Evolutionary conservation across 2,113 vertebrate genomes (phyloP).

Genomic region (Larimichthys polyactis): DNA sequence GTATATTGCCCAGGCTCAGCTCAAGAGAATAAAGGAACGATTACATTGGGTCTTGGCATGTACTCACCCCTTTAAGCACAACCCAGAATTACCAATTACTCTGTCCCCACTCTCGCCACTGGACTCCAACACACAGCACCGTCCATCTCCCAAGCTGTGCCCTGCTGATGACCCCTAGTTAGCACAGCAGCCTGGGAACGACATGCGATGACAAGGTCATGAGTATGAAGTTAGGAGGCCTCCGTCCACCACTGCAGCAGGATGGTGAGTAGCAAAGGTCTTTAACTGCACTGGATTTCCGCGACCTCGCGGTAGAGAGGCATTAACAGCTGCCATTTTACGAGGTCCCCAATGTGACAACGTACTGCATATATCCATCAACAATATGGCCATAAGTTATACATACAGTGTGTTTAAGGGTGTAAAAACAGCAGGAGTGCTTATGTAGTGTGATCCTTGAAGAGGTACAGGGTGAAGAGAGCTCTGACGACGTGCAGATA

Average conservation of each 20-base stretch:
- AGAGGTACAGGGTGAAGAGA: background rate
- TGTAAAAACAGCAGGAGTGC: conserved; percentile 35
- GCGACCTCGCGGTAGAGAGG: conserved; percentile 61
- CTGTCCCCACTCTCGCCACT: conserved; percentile 26
- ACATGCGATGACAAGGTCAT: conserved; percentile 71
- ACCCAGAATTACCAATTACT: conserved; percentile 39
- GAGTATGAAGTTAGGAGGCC: conserved; percentile 39
- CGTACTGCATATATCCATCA: conserved; percentile 55
- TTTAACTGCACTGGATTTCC: conserved; percentile 68
- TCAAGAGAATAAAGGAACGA: conserved; percentile 51
- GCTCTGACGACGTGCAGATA: conserved; percentile 3
- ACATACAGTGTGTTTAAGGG: conserved; percentile 10
- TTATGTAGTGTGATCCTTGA: conserved; percentile 24
- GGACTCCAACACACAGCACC: conserved; percentile 34
- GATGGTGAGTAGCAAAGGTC: conserved; percentile 53
- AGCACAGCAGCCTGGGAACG: conserved; percentile 52
- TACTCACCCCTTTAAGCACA: conserved; percentile 21
- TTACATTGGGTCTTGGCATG: conserved; percentile 64
- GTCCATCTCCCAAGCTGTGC: conserved; percentile 49
- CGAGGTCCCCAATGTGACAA: conserved; percentile 69
- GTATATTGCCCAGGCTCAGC: conserved; percentile 23
- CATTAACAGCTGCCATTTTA: conserved; percentile 79
- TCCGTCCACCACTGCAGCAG: conserved; percentile 15
- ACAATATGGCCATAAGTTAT: conserved; percentile 21
- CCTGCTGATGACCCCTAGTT: conserved; percentile 70